These are phyloP conservation scores for Proisotoma minuta DNA, from an alignment of 2,888 invertebrate genomes.

Conservation along the genomic window DNA sequence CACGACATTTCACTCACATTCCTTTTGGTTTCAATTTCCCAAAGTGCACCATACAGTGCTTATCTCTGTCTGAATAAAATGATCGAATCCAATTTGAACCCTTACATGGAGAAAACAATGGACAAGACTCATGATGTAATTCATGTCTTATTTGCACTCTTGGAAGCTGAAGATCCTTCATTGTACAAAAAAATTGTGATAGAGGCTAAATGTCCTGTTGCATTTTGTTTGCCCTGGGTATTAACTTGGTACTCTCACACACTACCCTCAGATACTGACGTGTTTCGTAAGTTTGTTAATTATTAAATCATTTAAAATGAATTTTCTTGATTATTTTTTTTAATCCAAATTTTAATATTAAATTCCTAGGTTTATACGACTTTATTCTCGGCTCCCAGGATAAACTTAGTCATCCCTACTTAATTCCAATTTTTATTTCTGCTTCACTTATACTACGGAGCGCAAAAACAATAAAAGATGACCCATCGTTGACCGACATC, in stretches of 20 bases:
- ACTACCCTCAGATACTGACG: constrained; percentile 42
- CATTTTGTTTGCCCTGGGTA: constrained; percentile 45
- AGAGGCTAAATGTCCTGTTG: constrained; percentile 42
- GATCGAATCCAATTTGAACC: constrained; percentile 36
- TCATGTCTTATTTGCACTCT: constrained; percentile 39
- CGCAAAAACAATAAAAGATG: constrained; percentile 27
- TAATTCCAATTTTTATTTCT: constrained; percentile 43
- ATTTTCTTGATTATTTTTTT: not conserved
- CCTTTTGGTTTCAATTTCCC: constrained; percentile 40
- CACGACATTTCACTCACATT: constrained; percentile 46
- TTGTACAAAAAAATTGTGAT: constrained; percentile 42
- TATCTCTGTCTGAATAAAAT: constrained; percentile 42
- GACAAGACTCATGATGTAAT: constrained; percentile 42
- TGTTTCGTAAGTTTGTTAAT: constrained; percentile 35
- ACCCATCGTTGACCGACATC: constrained; percentile 35
- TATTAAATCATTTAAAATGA: constrained; percentile 1
- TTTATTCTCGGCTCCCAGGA: constrained; percentile 41
- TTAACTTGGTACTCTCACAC: constrained; percentile 47
- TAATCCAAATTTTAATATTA: not conserved
- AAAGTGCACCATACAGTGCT: constrained; percentile 41
- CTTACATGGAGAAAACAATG: constrained; percentile 46
- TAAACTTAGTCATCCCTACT: constrained; percentile 26
- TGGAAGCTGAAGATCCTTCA: constrained; percentile 38
- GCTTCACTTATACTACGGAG: constrained; percentile 39
- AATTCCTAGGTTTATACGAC: constrained; percentile 39